phyloP scores from a whole-genome alignment of 2,113 vertebrate genomes.

The Antechinus stuartii region DNA sequence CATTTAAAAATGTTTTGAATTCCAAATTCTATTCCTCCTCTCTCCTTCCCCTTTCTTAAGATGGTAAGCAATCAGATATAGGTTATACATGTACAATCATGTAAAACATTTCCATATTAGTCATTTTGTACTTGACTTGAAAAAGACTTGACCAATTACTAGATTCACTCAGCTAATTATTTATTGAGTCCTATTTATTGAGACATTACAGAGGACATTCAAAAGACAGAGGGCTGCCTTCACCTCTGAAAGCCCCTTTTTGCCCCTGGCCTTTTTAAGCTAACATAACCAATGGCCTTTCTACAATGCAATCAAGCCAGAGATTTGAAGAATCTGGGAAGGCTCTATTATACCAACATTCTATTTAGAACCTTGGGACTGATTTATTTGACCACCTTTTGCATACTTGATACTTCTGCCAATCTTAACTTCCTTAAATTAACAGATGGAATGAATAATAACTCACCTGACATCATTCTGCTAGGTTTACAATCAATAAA shows the following conservation, averaged over 20 bases:
- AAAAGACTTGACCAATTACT: background rate
- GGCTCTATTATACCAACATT: background rate
- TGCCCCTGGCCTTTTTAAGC: background rate
- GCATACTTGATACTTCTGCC: background rate
- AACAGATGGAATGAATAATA: background rate
- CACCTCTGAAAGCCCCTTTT: background rate
- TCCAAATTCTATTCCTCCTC: background rate
- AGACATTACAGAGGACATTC: background rate
- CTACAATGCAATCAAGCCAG: background rate
- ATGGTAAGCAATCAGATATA: background rate
- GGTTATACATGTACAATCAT: background rate
- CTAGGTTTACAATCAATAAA: background rate
- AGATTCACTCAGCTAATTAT: background rate
- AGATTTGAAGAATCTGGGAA: background rate
- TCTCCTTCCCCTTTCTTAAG: too few relatives aligned
- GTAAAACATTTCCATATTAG: background rate
- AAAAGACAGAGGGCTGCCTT: background rate
- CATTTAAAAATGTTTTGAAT: background rate
- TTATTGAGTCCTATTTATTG: background rate
- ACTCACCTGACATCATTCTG: background rate
- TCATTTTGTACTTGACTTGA: background rate
- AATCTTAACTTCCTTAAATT: background rate
- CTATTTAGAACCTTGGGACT: background rate
- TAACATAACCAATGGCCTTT: background rate
- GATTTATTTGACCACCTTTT: background rate